Evolutionary conservation across 2,797 vertebrate genomes (phyloP).

Genomic region (Coranthus polyacanthus): DNA sequence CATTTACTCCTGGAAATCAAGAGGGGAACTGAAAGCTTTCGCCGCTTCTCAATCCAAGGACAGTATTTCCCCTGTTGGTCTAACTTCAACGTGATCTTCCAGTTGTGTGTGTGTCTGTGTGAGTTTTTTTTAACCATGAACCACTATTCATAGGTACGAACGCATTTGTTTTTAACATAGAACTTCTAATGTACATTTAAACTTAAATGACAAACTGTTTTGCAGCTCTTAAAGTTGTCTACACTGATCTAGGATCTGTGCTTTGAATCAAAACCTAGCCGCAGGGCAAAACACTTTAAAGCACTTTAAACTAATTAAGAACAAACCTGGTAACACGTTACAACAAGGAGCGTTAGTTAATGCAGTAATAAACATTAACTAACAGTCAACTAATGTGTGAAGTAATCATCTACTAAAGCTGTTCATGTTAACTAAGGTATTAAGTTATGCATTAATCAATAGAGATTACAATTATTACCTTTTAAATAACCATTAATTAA

Average conservation of each 20-base stretch:
- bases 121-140: constrained; percentile 15
- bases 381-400: too few relatives aligned
- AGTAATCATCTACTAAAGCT: too few relatives aligned
- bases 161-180: constrained; percentile 19
- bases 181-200: constrained; percentile 28
- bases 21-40: constrained; percentile 18
- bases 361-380: too few relatives aligned
- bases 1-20: constrained; percentile 32
- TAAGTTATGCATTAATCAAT: too few relatives aligned
- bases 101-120: not conserved
- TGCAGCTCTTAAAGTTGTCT: constrained; percentile 21
- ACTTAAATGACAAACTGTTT: constrained; percentile 6
- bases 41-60: constrained; percentile 15
- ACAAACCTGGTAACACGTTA: not conserved
- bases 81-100: constrained; percentile 9
- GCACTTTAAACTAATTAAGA: constrained; percentile 66
- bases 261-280: constrained; percentile 28
- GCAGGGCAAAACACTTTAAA: constrained; percentile 45
- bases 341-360: too few relatives aligned
- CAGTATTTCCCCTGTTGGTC: not conserved
- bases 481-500: too few relatives aligned
- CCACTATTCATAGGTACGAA: constrained; percentile 15
- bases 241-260: constrained; percentile 22
- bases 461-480: too few relatives aligned
- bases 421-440: too few relatives aligned